Base-by-base conservation (phyloP, 1,140 invertebrate genomes). In the Drosophila novamexicana region DNA sequence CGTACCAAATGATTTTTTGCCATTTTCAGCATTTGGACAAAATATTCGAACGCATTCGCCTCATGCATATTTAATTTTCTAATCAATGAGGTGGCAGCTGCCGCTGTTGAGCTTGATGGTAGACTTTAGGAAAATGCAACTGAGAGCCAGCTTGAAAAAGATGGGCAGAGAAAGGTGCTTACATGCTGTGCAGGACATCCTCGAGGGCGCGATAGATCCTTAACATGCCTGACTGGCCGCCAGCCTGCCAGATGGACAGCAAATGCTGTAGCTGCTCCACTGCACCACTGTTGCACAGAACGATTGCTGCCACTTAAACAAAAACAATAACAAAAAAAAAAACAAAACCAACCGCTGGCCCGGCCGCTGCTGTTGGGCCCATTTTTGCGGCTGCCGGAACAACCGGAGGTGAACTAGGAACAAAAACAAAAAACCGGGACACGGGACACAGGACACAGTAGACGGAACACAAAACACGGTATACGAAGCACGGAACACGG, bases 101-200 rank as follows among this genome's bases (percentile, higher is more conserved):
- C 22, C 22, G 42, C 10, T 44, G 6, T 10, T 10, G 36, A 10
- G 34, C 10, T 3, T 29, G 6, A 10, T 42, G 47, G 12, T 22
- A 47, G 47, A 59, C 39, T 22, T 6, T n/a, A 22, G 12, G n/a
- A 42, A 14, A 7, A 14, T 0, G 6, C 6, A 42, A 14, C 14
- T 42, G n/a, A 14, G 6, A 14, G 7, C 14, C 3, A 22, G 22
- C 22, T 36, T 34, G 6, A 6, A 42, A 29, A 1, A 29, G 29
- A 5, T n/a, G 22, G 36, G 9, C 3, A 14, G 34, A 67, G 22
- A 29, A 29, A 29, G 22, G 22, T 77, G 79, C 67, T 91, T 91
- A 91, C 90, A 91, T 90, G 81, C 88, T 91, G 44, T 77, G 68
- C 50, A 84, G 69, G 54, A 88, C 80, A 84, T 79, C 56, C 76